These are phyloP conservation scores for Steatocranus sp. DNA, from an alignment of 2,797 vertebrate genomes.

Conservation along the genomic window DNA sequence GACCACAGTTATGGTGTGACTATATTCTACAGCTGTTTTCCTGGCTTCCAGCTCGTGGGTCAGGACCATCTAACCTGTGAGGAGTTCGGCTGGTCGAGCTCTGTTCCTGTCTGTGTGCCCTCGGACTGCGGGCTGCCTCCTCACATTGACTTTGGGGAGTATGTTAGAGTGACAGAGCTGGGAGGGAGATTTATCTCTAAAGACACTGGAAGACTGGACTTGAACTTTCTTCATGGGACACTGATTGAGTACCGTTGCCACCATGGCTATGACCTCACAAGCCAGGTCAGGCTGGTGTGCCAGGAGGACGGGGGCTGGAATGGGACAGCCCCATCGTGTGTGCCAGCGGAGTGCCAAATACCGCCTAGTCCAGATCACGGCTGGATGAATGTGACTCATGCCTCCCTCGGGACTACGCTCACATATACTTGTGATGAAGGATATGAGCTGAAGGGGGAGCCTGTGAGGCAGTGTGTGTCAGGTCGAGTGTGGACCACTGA, in stretches of 20 bases:
- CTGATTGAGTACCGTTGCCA: slow-evolving; percentile 84
- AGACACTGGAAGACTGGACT: slow-evolving; percentile 51
- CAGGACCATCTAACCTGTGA: slow-evolving; percentile 92
- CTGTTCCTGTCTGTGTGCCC: slow-evolving; percentile 82
- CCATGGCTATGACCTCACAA: slow-evolving; percentile 84
- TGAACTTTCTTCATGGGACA: slow-evolving; percentile 84
- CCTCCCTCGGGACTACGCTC: slow-evolving; percentile 75
- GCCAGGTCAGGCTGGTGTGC: slow-evolving; percentile 78
- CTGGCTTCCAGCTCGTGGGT: slow-evolving; percentile 89
- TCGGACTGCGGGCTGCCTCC: slow-evolving; percentile 95
- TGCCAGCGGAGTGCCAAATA: slow-evolving; percentile 83
- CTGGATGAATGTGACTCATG: slow-evolving; percentile 80
- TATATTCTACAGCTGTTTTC: slow-evolving; percentile 96
- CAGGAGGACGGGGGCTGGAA: slow-evolving; percentile 93
- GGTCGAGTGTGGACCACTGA: slow-evolving; percentile 82
- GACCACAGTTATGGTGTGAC: slow-evolving; percentile 93
- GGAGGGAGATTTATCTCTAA: slow-evolving; percentile 27
- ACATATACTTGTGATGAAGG: slow-evolving; percentile 85
- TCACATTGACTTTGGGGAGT: slow-evolving; percentile 95
- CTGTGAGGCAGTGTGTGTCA: slow-evolving; percentile 82
- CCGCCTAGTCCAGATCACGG: slow-evolving; percentile 82
- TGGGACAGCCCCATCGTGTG: slow-evolving; percentile 86
- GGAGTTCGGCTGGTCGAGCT: slow-evolving; percentile 89
- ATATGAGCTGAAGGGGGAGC: slow-evolving; percentile 79
- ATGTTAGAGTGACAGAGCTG: slow-evolving; percentile 66